Conservation (phyloP, 2,888 invertebrate genomes). For the Pecten maximus region DNA sequence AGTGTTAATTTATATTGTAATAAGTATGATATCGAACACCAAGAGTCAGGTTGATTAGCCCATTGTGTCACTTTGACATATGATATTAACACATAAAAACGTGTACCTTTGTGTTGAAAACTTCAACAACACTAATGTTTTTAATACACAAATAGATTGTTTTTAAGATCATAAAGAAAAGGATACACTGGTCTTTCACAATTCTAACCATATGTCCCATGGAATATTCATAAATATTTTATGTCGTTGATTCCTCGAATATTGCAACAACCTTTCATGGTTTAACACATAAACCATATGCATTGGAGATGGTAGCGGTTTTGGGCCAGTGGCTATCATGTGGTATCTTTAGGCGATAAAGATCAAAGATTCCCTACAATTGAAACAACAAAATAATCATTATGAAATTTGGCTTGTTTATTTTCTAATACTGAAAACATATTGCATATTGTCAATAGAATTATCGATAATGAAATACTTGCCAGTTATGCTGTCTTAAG, state of each 20-base stretch:
- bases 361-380: not conserved
- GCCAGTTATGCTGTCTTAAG: not conserved
- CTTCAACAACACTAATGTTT: not conserved
- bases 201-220: not conserved
- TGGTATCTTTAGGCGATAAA: constrained; percentile 4
- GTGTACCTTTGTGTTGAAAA: not conserved
- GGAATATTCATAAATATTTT: not conserved
- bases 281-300: not conserved
- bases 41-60: not conserved
- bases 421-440: not conserved
- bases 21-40: constrained; percentile 7
- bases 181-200: not conserved
- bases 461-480: not conserved
- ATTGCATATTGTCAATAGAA: not conserved
- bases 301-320: not conserved
- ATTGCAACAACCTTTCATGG: not conserved
- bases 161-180: not conserved
- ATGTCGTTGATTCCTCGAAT: not conserved
- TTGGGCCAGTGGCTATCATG: not conserved
- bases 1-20: not conserved
- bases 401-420: not conserved
- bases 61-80: not conserved
- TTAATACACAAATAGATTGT: not conserved
- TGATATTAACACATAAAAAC: constrained; percentile 1
- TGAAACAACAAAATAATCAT: not conserved